Evolutionary conservation across 2,113 vertebrate genomes (phyloP), one percentile per base, ranked within the genome.

Genomic region (Numida meleagris): DNA sequence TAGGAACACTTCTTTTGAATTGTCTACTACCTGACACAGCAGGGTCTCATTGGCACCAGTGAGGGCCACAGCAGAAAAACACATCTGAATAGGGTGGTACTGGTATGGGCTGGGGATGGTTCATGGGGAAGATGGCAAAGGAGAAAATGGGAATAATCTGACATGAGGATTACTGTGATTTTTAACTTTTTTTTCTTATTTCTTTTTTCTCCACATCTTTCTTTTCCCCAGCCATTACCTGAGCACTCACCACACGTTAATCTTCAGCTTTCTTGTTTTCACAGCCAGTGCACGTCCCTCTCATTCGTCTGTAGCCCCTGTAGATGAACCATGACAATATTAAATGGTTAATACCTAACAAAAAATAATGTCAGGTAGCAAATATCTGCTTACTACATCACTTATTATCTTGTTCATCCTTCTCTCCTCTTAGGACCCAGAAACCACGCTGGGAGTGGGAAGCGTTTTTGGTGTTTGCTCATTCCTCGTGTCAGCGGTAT

Each of bases 191-290:
- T 53, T 53, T 53, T 31, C 51, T 53, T 53, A 31, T 53, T 53
- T 29, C 27, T 66, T 66, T 68, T 50, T 61, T 74, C 57, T 36
- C 17, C 10, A 2, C 33, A 45, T 15, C 59, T 50, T 80, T 31
- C 34, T 84, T 79, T 94, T 46, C 34, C 42, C 23, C 38, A 90
- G 63, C n/a, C 59, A 33, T 77, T 70, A 33, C 38, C 25, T 46
- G 59, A 83, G 34, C 25, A 24, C 55, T 93, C 72, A 45, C 48
- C 38, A 42, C 5, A 11, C 45, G 31, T 66, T 74, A 77, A 93
- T 87, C 74, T 95, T 93, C 21, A 72, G 7, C 25, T 82, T 82
- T 53, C 63, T 78, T 90, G 53, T 93, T 95, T 93, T 88, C 51
- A 63, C 76, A 81, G 82, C 79, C 0, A 0, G 15, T 51, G 33